A percentile compares a stretch with the other conserved stretches of the same genome.
Conservation (phyloP, 2,888 invertebrate species). For the Tenthredo amoena region DNA sequence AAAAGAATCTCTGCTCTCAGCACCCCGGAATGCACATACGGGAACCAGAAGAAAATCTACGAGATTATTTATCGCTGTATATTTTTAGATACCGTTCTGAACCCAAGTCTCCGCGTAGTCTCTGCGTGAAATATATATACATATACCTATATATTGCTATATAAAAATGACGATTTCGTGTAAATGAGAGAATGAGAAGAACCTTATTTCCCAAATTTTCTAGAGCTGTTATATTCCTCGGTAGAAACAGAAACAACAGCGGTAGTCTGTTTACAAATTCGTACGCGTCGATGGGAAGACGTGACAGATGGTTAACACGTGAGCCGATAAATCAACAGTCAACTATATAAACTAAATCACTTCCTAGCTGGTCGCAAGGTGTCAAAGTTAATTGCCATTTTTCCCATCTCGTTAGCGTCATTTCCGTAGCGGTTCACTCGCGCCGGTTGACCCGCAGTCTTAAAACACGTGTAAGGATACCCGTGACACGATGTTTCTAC, state of each 20-base stretch:
- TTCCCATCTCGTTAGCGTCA: slow-evolving; percentile 71
- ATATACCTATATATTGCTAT: neutral
- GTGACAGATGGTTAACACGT: slow-evolving; percentile 50
- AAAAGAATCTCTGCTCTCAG: slow-evolving; percentile 30
- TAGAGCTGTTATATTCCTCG: neutral
- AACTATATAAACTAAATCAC: slow-evolving; percentile 56
- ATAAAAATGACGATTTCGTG: neutral
- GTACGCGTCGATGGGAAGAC: slow-evolving; percentile 37
- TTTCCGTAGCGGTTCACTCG: slow-evolving; percentile 55
- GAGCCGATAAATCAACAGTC: slow-evolving; percentile 54
- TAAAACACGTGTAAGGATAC: slow-evolving; percentile 62
- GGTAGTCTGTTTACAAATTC: slow-evolving; percentile 45
- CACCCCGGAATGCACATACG: slow-evolving; percentile 31
- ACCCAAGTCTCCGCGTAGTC: neutral
- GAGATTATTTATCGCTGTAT: slow-evolving; percentile 17
- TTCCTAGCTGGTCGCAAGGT: slow-evolving; percentile 63
- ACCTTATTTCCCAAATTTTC: neutral
- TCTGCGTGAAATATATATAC: neutral
- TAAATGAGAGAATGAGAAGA: neutral
- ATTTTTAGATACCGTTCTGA: slow-evolving; percentile 7
- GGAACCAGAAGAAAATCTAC: neutral
- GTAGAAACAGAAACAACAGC: neutral
- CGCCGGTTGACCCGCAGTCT: slow-evolving; percentile 51
- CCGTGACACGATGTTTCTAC: slow-evolving; percentile 34
- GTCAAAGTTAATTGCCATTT: slow-evolving; percentile 72